Conservation (phyloP, 2,797 vertebrate genomes). For the Siniperca obscura region DNA sequence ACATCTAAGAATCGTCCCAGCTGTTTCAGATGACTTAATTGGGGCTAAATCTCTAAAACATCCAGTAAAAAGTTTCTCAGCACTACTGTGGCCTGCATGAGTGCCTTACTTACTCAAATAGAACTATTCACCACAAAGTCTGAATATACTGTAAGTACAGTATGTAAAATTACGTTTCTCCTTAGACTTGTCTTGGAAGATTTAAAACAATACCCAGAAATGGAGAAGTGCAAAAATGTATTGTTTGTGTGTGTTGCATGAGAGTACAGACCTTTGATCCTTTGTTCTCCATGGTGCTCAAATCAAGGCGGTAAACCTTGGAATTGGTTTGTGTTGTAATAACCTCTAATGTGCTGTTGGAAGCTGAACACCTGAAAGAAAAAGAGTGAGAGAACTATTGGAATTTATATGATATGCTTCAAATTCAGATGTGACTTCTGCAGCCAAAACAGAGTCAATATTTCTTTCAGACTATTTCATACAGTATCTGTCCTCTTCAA, state of each 20-base stretch:
- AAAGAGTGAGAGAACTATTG: background rate
- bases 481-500: background rate
- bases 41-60: background rate
- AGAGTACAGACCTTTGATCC: conserved; percentile 65
- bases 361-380: conserved; percentile 68
- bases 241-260: conserved; percentile 5
- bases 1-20: background rate
- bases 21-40: background rate
- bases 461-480: conserved; percentile 1
- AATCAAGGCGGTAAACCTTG: conserved; percentile 75
- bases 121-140: background rate
- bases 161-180: background rate
- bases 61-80: background rate
- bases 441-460: conserved; percentile 12
- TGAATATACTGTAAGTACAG: background rate
- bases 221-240: background rate
- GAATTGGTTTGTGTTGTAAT: background rate
- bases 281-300: background rate
- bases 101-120: background rate
- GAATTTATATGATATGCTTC: background rate
- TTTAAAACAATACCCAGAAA: background rate
- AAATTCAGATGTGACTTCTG: conserved; percentile 7
- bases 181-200: background rate
- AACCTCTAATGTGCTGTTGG: conserved; percentile 62
- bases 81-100: background rate